Evolutionary conservation across 2,888 invertebrate species (phyloP).

Genomic region (Octonoba sinensis): DNA sequence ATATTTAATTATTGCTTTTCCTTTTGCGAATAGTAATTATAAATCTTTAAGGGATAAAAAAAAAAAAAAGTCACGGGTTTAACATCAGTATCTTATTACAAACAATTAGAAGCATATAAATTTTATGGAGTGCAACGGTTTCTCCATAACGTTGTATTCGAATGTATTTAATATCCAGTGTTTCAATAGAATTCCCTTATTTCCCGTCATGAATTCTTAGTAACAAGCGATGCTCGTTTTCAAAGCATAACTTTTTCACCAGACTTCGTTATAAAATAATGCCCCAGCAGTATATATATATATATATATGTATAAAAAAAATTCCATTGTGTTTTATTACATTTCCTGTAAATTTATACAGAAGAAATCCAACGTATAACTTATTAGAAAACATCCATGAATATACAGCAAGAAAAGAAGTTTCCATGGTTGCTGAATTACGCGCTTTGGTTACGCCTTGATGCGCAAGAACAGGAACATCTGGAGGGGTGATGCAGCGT

Average conservation of each 20-base stretch:
- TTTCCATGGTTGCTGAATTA: conserved; percentile 5
- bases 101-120: too few relatives aligned
- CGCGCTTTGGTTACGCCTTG: conserved; percentile 32
- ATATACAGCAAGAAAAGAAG: not conserved
- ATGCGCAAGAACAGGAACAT: conserved; percentile 25
- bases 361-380: not conserved
- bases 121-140: too few relatives aligned
- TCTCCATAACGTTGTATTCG: too few relatives aligned
- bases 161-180: too few relatives aligned
- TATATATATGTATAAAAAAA: too few relatives aligned
- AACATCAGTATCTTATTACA: too few relatives aligned
- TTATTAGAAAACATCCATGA: not conserved
- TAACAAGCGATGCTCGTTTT: not conserved
- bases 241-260: not conserved
- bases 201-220: not conserved
- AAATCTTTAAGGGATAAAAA: too few relatives aligned
- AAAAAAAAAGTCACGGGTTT: too few relatives aligned
- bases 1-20: too few relatives aligned
- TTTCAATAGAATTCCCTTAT: not conserved
- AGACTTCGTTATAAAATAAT: too few relatives aligned
- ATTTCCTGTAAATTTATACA: conserved; percentile 2
- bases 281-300: too few relatives aligned
- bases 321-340: conserved; percentile 14
- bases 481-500: conserved; percentile 15
- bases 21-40: too few relatives aligned